Evolutionary conservation across 2,113 vertebrate genomes (phyloP), one percentile per base, ranked within the genome.

Genomic region (Microcebus ravelobensis): DNA sequence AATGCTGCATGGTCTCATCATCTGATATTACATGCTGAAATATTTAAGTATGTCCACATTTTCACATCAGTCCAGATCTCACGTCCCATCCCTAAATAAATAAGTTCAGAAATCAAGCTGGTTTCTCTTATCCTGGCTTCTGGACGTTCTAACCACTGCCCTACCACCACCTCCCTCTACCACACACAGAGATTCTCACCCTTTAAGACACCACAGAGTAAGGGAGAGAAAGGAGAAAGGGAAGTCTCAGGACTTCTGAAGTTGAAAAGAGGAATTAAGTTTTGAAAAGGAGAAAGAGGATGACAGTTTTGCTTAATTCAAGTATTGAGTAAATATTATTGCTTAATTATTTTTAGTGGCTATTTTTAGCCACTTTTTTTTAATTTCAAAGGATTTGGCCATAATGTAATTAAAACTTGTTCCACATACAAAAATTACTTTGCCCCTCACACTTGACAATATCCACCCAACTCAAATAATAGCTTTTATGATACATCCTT

Each of bases 221-320:
- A 86, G 48, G 8, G 67, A 82, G 23, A 81, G 50, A 96, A 87
- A 73, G 23, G 39, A 76, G 34, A 83, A 77, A 87, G 34, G 42
- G 52, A 92, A 96, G 52, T 71, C 52, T 71, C 84, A 57, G 27
- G 48, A 95, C 48, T 95, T 95, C 71, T 91, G 94, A 95, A 94
- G 87, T 10, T 83, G 61, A 36, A 97, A 96, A 95, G 93, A 92
- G 85, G 81, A 95, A 80, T 87, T 94, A 92, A 83, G 36, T 82
- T 91, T 42, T 94, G 18, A 97, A 96, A 87, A 95, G 79, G 23
- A 97, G 55, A 92, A 95, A 90, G 17, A 93, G 9, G 61, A 34
- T 73, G 81, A 85, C 63, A 70, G 63, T 36, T 97, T 96, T 92
- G 92, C 84, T 87, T 81, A 96, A 93, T 81, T 95, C 83, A 73